Base-by-base conservation (phyloP, 2,113 vertebrate genomes). In the Rhombomys opimus region DNA sequence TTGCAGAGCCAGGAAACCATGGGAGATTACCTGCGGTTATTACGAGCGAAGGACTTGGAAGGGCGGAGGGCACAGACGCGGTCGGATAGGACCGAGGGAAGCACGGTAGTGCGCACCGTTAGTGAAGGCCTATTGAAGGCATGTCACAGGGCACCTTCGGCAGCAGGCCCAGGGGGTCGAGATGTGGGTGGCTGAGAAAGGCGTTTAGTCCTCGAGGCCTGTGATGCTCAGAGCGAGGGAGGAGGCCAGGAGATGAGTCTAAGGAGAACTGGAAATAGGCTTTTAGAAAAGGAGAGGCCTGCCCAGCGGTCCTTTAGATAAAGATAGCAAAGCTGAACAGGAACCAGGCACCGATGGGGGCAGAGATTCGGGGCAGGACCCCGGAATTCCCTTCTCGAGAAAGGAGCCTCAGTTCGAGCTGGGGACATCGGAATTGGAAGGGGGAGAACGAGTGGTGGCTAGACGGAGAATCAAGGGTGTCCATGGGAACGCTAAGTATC, bases 131-230 rank as follows among this genome's bases (percentile, higher is more conserved):
- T 25, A 10, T 2, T 20, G 75, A 87, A 18, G 73, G 85, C 63
- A 67, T 86, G 91, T 78, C 84, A 32, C 30, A 32, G 80, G 61
- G 84, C 78, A 65, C 41, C 63, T 12, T n/a, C 13, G 41, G 84
- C 27, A 38, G 73, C 84, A 84, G 91, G 91, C 73, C 75, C 67
- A 0, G 91, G 30, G 72, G 68, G 8, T 59, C 90, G 52, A 38
- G 73, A 11, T 65, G 61, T 35, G 89, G 57, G 81, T n/a, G 54
- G 68, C 59, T 54, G 68, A 72, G 63, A 68, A 67, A 94, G 87
- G 90, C 93, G 13, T 86, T 95, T 93, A 89, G 89, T 46, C n/a
- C 15, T 61, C n/a, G n/a, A 95, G 95, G 94, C 94, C 97, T 95
- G 77, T 73, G 94, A 80, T 97, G 95, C 70, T 97, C 54, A 59